Evolutionary conservation across 1,140 invertebrate species (phyloP), one percentile per base, ranked within the genome.

Genomic region (Ceratosolen solmsi): DNA sequence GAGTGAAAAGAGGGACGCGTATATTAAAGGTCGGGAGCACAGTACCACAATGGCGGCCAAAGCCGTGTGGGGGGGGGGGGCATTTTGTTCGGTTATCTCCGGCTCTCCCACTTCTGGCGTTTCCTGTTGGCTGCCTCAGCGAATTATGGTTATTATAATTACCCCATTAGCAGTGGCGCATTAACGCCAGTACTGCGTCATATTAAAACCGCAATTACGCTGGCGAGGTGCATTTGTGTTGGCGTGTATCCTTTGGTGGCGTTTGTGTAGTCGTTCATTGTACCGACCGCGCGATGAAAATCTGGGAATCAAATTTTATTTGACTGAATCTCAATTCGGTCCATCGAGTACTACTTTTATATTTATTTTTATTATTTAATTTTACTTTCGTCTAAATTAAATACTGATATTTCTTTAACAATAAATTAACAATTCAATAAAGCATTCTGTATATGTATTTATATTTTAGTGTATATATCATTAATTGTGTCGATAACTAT

Each of bases 81-180:
- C 27, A 65, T 51, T 65, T 33, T 68, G 60, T n/a, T n/a, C n/a
- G n/a, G n/a, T 5, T 54, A 38, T 71, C 22, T 60, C 25, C 13
- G 7, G 25, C 11, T 60, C 25, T 60, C 25, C 2, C 9, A 27
- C 7, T 25, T 60, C 8, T 60, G n/a, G n/a, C 56, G 11, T 27
- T 60, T 27, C 56, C 25, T 11, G 11, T 60, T 60, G 25, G 41
- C n/a, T 22, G 2, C 17, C 36, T 76, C 30, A 9, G 56, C 58
- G 72, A 76, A 84, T 83, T 80, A 84, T 78, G 71, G 82, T 84
- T 84, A 85, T 86, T 80, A 82, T 85, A 85, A 86, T 86, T 84
- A 84, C 80, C 85, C 84, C 84, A 86, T 86, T 86, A 85, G 72
- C 73, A 77, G 54, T 22, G 54, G 78, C 41, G 20, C 36, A 11